These are phyloP conservation scores for Melanotaenia duboulayi DNA, from an alignment of 2,113 vertebrate species.

Conservation along the genomic window DNA sequence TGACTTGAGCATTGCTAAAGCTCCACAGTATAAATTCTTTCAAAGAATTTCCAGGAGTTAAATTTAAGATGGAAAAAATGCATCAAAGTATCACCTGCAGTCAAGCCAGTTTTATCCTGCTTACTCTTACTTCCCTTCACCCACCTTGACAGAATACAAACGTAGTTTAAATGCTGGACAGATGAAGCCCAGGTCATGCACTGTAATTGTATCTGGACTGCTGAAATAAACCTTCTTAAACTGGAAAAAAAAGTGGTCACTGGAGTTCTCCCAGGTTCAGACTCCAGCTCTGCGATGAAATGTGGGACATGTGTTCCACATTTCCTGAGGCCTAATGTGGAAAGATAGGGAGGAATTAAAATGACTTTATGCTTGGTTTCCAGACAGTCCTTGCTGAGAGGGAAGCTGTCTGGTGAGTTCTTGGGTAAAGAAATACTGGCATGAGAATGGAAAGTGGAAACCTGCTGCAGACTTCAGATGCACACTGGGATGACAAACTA, in stretches of 20 bases:
- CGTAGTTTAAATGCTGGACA: conserved; percentile 18
- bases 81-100: conserved; percentile 18
- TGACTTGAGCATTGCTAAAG: neutral
- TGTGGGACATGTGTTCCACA: conserved; percentile 51
- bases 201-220: conserved; percentile 28
- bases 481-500: conserved; percentile 2
- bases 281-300: conserved; percentile 17
- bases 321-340: conserved; percentile 58
- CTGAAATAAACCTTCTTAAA: conserved; percentile 11
- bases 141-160: conserved; percentile 31
- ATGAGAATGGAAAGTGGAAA: conserved; percentile 21
- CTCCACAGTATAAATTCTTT: neutral
- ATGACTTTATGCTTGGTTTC: conserved; percentile 39
- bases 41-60: conserved; percentile 1
- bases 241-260: conserved; percentile 19
- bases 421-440: neutral
- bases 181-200: conserved; percentile 34
- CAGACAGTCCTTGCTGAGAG: conserved; percentile 33
- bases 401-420: conserved; percentile 11
- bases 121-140: neutral
- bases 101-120: neutral
- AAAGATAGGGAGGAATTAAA: conserved; percentile 57
- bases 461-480: neutral
- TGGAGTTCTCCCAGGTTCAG: conserved; percentile 13
- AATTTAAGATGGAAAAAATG: conserved; percentile 10